Conservation (phyloP, 2,113 vertebrate genomes). For the Chrysochloris asiatica region DNA sequence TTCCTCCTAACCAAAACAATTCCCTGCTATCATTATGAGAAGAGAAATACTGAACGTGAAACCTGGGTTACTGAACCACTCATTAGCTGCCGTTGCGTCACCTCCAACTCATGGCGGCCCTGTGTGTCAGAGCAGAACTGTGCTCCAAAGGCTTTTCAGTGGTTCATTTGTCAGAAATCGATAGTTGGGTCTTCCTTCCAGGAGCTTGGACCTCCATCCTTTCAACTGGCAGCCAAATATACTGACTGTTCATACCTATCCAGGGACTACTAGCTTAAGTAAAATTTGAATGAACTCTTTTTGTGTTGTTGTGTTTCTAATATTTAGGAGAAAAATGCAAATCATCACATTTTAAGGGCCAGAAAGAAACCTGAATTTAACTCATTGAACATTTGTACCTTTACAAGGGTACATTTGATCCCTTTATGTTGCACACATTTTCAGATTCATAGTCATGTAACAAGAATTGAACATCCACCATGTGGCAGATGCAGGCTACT, state of each 20-base stretch:
- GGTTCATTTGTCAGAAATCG: not conserved
- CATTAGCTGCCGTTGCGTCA: not conserved
- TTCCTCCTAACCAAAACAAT: not conserved
- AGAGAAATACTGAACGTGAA: not conserved
- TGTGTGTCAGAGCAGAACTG: not conserved
- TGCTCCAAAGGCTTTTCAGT: not conserved
- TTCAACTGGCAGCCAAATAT: not conserved
- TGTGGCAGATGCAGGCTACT: fast-evolving
- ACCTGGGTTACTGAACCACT: not conserved
- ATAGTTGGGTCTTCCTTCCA: not conserved
- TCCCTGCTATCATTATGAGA: not conserved
- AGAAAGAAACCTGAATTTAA: not conserved
- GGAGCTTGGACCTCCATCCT: not conserved
- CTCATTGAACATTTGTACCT: not conserved
- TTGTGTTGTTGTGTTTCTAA: not conserved
- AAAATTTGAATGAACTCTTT: slow-evolving; percentile 1
- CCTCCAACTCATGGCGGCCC: not conserved
- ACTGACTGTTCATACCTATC: not conserved
- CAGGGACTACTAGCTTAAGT: not conserved
- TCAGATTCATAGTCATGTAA: not conserved
- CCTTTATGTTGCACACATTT: not conserved
- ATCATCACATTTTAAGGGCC: not conserved
- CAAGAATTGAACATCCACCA: not conserved
- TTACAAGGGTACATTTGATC: not conserved
- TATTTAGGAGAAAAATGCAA: slow-evolving; percentile 9